Percentiles rank a stretch among this genome's conserved stretches.
phyloP scores from a whole-genome alignment of 2,797 vertebrate genomes.

The Centroberyx gerrardi region DNA sequence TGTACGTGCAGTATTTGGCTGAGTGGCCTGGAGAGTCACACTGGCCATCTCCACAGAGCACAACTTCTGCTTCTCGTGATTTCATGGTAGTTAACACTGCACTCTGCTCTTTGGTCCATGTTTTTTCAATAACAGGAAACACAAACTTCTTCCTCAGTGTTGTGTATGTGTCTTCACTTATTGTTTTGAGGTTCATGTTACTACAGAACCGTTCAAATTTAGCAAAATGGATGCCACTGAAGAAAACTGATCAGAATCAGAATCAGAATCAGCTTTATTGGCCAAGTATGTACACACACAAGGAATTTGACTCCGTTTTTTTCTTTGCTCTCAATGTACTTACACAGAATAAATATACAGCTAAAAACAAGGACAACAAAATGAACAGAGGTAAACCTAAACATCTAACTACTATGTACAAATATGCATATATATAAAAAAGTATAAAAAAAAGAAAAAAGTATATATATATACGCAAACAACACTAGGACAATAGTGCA shows the following conservation, averaged over 20 bases:
- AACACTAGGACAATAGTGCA: too few species aligned
- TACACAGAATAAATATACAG: too few species aligned
- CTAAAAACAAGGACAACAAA: too few species aligned
- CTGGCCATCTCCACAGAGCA: conserved; percentile 9
- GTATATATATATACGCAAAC: too few species aligned
- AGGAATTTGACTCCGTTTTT: too few species aligned
- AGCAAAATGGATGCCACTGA: conserved; percentile 8
- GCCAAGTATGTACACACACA: too few species aligned
- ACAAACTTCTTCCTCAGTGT: neutral
- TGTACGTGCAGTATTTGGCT: conserved; percentile 16
- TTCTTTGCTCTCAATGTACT: too few species aligned
- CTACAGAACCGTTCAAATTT: conserved; percentile 11
- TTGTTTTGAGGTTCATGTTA: conserved; percentile 28
- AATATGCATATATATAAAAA: too few species aligned
- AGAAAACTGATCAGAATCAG: neutral
- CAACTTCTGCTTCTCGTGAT: neutral
- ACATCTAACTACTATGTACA: too few species aligned
- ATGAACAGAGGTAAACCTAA: too few species aligned
- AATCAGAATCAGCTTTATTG: too few species aligned
- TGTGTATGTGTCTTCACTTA: conserved; percentile 10
- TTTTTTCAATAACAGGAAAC: conserved; percentile 2
- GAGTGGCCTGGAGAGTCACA: neutral
- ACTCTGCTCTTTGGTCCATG: neutral
- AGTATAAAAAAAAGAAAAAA: too few species aligned
- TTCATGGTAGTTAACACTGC: neutral